Conservation (phyloP, 2,797 vertebrate species). For the Pachyuromys duprasi region DNA sequence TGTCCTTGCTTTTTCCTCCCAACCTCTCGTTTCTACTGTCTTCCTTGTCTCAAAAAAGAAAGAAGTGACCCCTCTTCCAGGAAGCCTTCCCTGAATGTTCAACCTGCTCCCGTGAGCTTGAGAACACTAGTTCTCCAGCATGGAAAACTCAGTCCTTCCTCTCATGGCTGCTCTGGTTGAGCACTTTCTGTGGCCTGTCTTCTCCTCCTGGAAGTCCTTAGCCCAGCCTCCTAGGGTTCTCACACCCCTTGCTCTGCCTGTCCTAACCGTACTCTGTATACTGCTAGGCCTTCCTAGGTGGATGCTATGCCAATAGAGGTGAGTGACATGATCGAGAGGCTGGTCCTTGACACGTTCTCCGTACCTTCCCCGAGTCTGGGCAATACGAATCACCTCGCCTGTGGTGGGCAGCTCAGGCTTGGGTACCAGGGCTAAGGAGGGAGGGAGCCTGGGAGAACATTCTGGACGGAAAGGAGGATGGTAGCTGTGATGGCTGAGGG, state of each 20-base stretch:
- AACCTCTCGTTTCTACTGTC: not conserved
- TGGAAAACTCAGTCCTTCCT: not conserved
- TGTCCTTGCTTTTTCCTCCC: not conserved
- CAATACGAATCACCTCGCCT: not conserved
- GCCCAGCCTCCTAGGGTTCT: not conserved
- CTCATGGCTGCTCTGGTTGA: constrained; percentile 30
- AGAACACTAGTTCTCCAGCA: not conserved
- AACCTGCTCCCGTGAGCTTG: not conserved
- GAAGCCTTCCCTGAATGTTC: constrained; percentile 8
- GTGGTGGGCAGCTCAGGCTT: not conserved
- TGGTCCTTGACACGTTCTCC: not conserved
- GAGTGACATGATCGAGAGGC: not conserved
- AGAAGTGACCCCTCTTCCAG: constrained; percentile 28
- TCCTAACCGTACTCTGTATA: not conserved
- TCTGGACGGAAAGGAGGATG: not conserved
- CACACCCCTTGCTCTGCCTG: not conserved
- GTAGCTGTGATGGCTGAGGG: not conserved
- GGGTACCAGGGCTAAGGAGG: not conserved
- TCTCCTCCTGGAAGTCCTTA: constrained; percentile 30
- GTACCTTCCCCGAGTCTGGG: not conserved
- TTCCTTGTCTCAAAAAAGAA: not conserved
- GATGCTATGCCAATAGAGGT: not conserved
- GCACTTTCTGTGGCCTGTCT: not conserved
- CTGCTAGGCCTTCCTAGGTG: not conserved
- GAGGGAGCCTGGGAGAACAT: not conserved